Conservation (phyloP, 2,113 vertebrate genomes). For the Trematomus loennbergii region DNA sequence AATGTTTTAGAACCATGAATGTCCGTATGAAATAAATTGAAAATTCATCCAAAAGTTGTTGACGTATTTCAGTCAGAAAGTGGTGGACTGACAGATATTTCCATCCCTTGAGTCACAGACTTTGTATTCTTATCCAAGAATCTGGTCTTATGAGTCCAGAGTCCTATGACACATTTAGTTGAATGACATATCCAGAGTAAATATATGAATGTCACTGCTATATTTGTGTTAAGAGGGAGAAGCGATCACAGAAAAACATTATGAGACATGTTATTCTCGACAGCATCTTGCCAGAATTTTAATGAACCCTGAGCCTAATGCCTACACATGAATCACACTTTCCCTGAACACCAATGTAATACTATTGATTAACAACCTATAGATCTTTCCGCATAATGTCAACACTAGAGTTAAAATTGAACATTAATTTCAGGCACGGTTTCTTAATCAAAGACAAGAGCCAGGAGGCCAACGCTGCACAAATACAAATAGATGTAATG, state of each 20-base stretch:
- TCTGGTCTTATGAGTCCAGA: background rate
- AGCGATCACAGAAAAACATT: conserved; percentile 43
- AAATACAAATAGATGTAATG: conserved; percentile 57
- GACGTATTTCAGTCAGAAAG: conserved; percentile 15
- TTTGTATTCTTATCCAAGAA: conserved; percentile 9
- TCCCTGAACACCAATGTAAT: conserved; percentile 36
- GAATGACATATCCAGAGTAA: conserved; percentile 24
- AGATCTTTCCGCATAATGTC: conserved; percentile 35
- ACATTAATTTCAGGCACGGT: conserved; percentile 48
- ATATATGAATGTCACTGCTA: conserved; percentile 26
- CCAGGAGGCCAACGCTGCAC: conserved; percentile 14
- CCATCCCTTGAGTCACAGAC: background rate
- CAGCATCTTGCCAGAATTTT: conserved; percentile 53
- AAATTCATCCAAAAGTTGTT: background rate
- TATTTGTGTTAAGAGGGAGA: conserved; percentile 32
- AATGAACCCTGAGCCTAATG: conserved; percentile 52
- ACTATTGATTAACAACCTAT: conserved; percentile 55
- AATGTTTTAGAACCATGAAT: background rate
- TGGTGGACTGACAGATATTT: background rate
- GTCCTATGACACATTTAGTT: conserved; percentile 9
- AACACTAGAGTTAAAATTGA: conserved; percentile 35
- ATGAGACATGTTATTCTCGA: conserved; percentile 58
- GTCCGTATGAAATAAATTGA: background rate
- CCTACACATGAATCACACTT: conserved; percentile 34
- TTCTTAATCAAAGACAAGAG: conserved; percentile 55